Evolutionary conservation across 1,140 invertebrate genomes (phyloP).

Genomic region (Saccostrea glomerata): DNA sequence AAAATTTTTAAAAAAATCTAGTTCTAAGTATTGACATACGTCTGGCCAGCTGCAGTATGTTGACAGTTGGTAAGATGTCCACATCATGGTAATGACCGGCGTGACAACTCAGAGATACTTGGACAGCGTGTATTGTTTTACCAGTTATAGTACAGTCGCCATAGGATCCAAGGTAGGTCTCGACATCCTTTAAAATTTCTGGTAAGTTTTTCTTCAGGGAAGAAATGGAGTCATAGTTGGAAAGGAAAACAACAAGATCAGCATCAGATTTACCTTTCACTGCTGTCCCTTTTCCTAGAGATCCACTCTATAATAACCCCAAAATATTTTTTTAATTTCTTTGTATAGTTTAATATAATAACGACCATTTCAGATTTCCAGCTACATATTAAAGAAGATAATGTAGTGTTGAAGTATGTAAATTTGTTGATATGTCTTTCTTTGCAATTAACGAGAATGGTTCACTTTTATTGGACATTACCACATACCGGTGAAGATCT

Average conservation of each 20-base stretch:
- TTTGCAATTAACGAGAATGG: too few species aligned
- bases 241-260: constrained; percentile 31
- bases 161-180: not conserved
- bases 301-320: constrained; percentile 15
- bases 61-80: constrained; percentile 30
- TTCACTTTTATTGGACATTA: too few species aligned
- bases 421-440: too few species aligned
- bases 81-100: constrained; percentile 11
- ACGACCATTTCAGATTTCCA: too few species aligned
- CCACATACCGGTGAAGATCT: too few species aligned
- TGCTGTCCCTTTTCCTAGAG: constrained; percentile 42
- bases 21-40: not conserved
- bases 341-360: too few species aligned
- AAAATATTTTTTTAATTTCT: not conserved
- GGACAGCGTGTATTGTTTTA: not conserved
- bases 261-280: constrained; percentile 38
- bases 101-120: constrained; percentile 18
- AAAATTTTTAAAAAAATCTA: too few species aligned
- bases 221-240: constrained; percentile 6
- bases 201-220: not conserved
- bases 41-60: not conserved
- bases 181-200: not conserved
- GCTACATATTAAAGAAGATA: too few species aligned
- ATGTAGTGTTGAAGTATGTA: too few species aligned
- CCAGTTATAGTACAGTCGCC: not conserved